phyloP scores from a whole-genome alignment of 1,140 invertebrate species.

The silkworm (Bombyx mori) region ASM3026992v2 NC_085107.1:10353001-10353500 shows the following conservation, averaged over 20 bases:
- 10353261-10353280: not conserved
- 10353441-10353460: too few relatives aligned
- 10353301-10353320: too few relatives aligned
- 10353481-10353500: too few relatives aligned
- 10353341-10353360: not conserved
- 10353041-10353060: not conserved
- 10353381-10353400: not conserved
- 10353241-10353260: not conserved
- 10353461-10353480: too few relatives aligned
- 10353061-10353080: conserved; percentile 2
- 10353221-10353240: not conserved
- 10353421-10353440: not conserved
- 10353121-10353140: not conserved
- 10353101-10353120: not conserved
- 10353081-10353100: too few relatives aligned
- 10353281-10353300: too few relatives aligned
- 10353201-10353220: not conserved
- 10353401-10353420: too few relatives aligned
- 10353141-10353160: conserved; percentile 1
- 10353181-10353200: conserved; percentile 2
- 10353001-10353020: conserved; percentile 1
- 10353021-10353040: too few relatives aligned
- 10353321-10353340: too few relatives aligned
- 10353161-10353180: conserved; percentile 1
- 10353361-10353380: not conserved